These are phyloP conservation scores for Progne subis DNA, from an alignment of 2,113 vertebrate species.

Conservation along the genomic window DNA sequence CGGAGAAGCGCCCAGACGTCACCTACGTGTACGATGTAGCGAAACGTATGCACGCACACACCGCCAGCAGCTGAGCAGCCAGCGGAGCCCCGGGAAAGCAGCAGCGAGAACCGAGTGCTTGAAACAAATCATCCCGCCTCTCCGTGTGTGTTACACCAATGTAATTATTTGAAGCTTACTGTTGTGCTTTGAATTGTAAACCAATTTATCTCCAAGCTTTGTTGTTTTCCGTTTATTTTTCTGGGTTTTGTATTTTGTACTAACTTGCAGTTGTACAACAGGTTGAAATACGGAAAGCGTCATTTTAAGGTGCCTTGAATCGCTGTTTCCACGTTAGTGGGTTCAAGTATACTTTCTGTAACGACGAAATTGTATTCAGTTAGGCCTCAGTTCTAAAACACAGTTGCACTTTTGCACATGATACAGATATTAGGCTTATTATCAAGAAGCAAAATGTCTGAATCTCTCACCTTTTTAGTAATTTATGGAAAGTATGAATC, in stretches of 20 bases:
- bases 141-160: neutral
- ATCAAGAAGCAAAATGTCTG: conserved; percentile 28
- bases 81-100: neutral
- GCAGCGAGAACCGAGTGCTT: conserved; percentile 31
- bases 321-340: neutral
- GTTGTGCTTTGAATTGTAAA: conserved; percentile 67
- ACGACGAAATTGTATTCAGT: neutral
- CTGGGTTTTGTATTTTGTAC: neutral
- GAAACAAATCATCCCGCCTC: conserved; percentile 26
- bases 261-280: neutral
- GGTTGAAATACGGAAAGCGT: neutral
- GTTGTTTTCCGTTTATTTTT: conserved; percentile 34
- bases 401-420: conserved; percentile 32
- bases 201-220: conserved; percentile 48
- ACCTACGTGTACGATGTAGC: conserved; percentile 94
- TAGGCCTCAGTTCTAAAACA: conserved; percentile 43
- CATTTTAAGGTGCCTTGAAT: neutral
- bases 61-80: conserved; percentile 80
- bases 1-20: conserved; percentile 96
- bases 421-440: neutral
- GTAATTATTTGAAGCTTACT: conserved; percentile 48
- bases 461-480: conserved; percentile 13
- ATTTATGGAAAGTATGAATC: conserved; percentile 9
- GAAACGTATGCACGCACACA: conserved; percentile 89
- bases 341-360: neutral